Evolutionary conservation across 2,888 invertebrate species (phyloP), one percentile per base, ranked within the genome.

Genomic region (Lampropteryx suffumata): DNA sequence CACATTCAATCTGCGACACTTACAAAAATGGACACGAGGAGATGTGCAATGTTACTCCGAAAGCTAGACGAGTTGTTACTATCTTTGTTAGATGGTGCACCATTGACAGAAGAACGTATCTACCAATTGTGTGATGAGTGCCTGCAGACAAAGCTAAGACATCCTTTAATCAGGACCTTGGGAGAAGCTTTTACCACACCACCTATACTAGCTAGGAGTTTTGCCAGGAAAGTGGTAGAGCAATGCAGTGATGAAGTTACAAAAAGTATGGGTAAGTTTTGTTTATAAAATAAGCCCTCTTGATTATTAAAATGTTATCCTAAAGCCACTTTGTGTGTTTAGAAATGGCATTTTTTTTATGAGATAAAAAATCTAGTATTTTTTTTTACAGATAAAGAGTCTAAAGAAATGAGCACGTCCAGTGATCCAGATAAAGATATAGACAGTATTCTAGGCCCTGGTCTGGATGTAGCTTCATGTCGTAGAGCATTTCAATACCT

Each of bases 361-460:
- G n/a, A n/a, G 17, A 17, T 4, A 17, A 17, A 17, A 17, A 2
- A 17, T 17, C 4, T 17, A 17, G 2, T 17, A 17, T 24, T 32
- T 17, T 33, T 13, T 26, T 43, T 33, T 34, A 10, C 35, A 87
- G 87, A 81, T 59, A 87, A 87, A 64, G 87, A 86, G 60, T 80
- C 76, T 45, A 76, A 82, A 67, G 85, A 82, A 50, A 84, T 78
- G 80, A 79, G 84, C 64, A 82, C 83, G 28, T 77, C 84, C 5
- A 82, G 82, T 42, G 97, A 97, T 75, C 92, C 94, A 59, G 97
- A 98, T 66, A 97, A 97, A 83, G 97, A 97, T 73, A 94, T 95
- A 67, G 97, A 97, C 69, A 94, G 95, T 67, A 92, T 93, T 52
- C 70, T 88, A 56, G 77, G 93, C 72, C 87, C 90, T 0, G 92